Conservation (phyloP, 2,888 invertebrate genomes). For the Poecilobothrus nobilitatus region DNA sequence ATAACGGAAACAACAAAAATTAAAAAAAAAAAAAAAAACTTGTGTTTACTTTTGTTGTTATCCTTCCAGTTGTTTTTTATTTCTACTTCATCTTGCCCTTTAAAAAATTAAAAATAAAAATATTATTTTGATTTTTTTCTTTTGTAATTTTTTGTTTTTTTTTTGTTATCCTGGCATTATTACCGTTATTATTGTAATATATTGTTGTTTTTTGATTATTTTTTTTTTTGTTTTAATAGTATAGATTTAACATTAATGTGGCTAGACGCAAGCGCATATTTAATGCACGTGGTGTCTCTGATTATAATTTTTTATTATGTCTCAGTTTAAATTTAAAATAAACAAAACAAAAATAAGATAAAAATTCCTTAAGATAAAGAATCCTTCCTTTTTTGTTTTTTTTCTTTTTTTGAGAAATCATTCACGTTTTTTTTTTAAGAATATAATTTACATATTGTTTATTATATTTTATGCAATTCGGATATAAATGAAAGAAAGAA, state of each 20-base stretch:
- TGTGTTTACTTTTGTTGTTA: background rate
- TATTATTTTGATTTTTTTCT: background rate
- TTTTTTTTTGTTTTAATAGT: background rate
- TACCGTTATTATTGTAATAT: constrained; percentile 11
- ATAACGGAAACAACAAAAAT: background rate
- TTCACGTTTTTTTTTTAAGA: too few relatives aligned
- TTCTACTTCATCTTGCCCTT: too few relatives aligned
- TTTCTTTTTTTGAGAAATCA: too few relatives aligned
- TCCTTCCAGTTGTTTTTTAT: background rate
- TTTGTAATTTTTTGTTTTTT: too few relatives aligned
- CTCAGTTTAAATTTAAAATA: background rate
- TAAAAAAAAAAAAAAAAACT: background rate
- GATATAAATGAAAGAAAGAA: too few relatives aligned
- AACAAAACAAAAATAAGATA: background rate
- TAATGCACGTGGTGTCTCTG: constrained; percentile 9
- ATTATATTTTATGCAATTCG: too few relatives aligned
- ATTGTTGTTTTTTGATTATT: too few relatives aligned
- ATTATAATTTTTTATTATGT: background rate
- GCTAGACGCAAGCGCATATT: constrained; percentile 5
- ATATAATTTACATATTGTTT: too few relatives aligned
- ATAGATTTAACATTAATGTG: background rate
- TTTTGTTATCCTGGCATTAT: constrained; percentile 11
- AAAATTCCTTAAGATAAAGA: background rate
- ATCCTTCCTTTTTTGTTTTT: too few relatives aligned
- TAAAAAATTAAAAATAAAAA: background rate